Percentiles rank a stretch among this genome's conserved stretches.
Evolutionary conservation across 2,797 vertebrate genomes (phyloP).

Genomic region (Protonibea diacanthus): DNA sequence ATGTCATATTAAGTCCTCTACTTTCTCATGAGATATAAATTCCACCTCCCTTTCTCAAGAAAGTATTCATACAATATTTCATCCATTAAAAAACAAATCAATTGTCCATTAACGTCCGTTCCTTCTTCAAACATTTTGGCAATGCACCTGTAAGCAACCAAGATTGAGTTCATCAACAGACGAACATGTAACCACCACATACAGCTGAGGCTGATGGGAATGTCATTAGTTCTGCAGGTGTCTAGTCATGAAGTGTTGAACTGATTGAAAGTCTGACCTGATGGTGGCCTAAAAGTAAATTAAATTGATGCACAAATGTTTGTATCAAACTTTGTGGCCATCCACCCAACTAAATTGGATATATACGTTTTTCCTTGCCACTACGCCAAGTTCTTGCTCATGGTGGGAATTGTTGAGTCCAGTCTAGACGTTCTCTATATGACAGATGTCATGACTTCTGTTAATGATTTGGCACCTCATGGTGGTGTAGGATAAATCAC

Average conservation of each 20-base stretch:
- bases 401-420: too few relatives aligned
- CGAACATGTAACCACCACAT: neutral
- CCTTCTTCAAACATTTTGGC: neutral
- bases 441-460: too few relatives aligned
- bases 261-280: too few relatives aligned
- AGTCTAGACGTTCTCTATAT: too few relatives aligned
- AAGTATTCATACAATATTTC: neutral
- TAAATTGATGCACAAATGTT: neutral
- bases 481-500: too few relatives aligned
- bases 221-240: too few relatives aligned
- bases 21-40: neutral
- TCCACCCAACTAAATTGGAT: neutral
- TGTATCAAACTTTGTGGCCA: too few relatives aligned
- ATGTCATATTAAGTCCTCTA: neutral
- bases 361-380: too few relatives aligned
- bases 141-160: neutral
- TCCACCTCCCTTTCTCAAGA: too few relatives aligned
- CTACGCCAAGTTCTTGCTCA: too few relatives aligned
- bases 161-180: neutral
- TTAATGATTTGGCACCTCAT: too few relatives aligned
- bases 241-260: neutral
- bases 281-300: too few relatives aligned
- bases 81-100: neutral
- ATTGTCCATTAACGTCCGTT: neutral
- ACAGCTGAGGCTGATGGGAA: neutral